phyloP scores from a whole-genome alignment of 2,113 vertebrate genomes.

The Cichladusa arquata region DNA sequence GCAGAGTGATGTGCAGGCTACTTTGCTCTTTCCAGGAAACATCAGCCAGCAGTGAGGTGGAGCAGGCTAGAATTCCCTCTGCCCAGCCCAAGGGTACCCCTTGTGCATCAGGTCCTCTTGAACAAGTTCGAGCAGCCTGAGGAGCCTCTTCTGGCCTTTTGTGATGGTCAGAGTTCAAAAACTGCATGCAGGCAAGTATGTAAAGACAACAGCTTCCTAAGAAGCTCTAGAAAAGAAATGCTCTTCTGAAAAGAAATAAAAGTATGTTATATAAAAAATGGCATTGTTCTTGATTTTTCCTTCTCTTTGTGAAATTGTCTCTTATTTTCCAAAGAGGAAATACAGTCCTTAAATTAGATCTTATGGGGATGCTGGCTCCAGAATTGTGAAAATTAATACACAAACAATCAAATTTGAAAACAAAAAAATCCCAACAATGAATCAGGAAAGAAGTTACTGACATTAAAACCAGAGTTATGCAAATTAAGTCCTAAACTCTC shows the following conservation, averaged over 20 bases:
- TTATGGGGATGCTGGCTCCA: constrained; percentile 17
- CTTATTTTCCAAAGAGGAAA: constrained; percentile 18
- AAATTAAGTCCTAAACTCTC: constrained; percentile 24
- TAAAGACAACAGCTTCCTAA: background rate
- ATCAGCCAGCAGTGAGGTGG: background rate
- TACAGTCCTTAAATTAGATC: constrained; percentile 35
- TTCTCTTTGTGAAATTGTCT: background rate
- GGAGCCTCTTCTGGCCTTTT: background rate
- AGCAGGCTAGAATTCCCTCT: background rate
- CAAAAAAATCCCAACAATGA: background rate
- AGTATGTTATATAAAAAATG: background rate
- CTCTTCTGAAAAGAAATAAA: background rate
- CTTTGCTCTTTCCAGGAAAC: background rate
- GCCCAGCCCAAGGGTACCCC: background rate
- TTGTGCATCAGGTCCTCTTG: background rate
- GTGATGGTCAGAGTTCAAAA: background rate
- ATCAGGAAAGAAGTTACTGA: background rate
- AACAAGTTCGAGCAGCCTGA: background rate
- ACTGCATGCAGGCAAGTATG: background rate
- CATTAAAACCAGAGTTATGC: constrained; percentile 30
- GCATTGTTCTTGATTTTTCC: background rate
- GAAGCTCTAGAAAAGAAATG: background rate
- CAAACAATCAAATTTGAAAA: constrained; percentile 38
- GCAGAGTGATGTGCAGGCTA: background rate
- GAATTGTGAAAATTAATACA: constrained; percentile 52